A percentile compares a stretch with the other conserved stretches of the same genome.
Conservation (phyloP, 2,888 invertebrate genomes). For the Liposcelis brunnea region DNA sequence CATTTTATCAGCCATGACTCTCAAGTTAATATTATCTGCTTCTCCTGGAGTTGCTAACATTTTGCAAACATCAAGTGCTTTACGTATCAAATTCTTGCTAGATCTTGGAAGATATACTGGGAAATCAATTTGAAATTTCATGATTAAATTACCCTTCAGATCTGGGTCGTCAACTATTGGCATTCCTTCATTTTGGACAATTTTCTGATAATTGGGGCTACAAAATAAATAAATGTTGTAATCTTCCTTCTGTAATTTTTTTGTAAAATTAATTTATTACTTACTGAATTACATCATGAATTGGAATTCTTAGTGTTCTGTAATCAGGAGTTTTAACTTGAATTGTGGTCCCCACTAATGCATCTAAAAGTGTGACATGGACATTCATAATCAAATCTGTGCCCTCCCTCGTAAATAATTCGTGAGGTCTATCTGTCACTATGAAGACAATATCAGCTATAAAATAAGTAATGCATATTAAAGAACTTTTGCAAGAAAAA, state of each 20-base stretch:
- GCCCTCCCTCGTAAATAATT: conserved; percentile 43
- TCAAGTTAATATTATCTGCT: conserved; percentile 11
- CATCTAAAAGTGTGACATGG: conserved; percentile 46
- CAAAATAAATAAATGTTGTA: conserved; percentile 16
- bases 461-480: conserved; percentile 7
- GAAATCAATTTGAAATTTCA: conserved; percentile 44
- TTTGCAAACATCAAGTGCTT: conserved; percentile 13
- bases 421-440: conserved; percentile 52
- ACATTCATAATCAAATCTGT: conserved; percentile 46
- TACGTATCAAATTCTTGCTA: conserved; percentile 25
- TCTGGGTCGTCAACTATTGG: conserved; percentile 43
- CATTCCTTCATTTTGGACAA: conserved; percentile 54
- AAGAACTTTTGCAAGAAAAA: neutral
- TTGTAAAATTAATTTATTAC: conserved; percentile 16
- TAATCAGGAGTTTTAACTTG: conserved; percentile 51
- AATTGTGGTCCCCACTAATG: conserved; percentile 49
- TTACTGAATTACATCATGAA: conserved; percentile 51
- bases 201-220: conserved; percentile 46
- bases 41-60: conserved; percentile 8
- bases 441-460: conserved; percentile 57
- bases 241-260: conserved; percentile 8
- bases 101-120: conserved; percentile 34
- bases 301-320: conserved; percentile 44
- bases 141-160: conserved; percentile 48
- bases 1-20: conserved; percentile 13